Percentiles rank a stretch among this genome's conserved stretches.
Evolutionary conservation across 2,113 vertebrate genomes (phyloP).

Genomic region (Datnioides undecimradiatus): DNA sequence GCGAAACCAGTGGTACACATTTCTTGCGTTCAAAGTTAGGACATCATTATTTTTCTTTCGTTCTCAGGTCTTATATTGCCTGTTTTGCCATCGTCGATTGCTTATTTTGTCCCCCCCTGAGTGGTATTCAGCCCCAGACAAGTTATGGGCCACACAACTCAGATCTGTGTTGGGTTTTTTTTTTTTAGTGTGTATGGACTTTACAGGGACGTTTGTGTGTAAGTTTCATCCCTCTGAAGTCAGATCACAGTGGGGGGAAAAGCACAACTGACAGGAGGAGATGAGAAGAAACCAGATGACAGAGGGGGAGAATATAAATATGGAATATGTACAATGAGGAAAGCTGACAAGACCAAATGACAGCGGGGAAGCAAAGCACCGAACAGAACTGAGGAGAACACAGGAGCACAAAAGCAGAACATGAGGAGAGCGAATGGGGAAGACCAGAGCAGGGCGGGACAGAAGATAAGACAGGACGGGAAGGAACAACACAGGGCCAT

Average conservation of each 20-base stretch:
- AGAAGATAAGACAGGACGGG: background rate
- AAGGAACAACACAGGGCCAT: background rate
- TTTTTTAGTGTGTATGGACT: background rate
- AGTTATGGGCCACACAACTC: constrained; percentile 28
- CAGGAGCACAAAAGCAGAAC: constrained; percentile 12
- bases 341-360: constrained; percentile 35
- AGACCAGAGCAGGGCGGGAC: background rate
- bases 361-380: constrained; percentile 51
- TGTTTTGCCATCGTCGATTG: background rate
- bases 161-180: constrained; percentile 20
- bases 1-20: background rate
- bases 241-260: constrained; percentile 27
- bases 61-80: constrained; percentile 25
- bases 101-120: constrained; percentile 23
- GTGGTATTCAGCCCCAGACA: constrained; percentile 23
- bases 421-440: background rate
- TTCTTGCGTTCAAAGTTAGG: constrained; percentile 40
- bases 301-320: constrained; percentile 38
- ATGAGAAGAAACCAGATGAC: constrained; percentile 50
- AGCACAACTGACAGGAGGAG: constrained; percentile 26
- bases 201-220: constrained; percentile 28
- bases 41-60: constrained; percentile 64
- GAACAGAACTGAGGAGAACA: constrained; percentile 10
- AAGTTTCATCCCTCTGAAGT: constrained; percentile 47
- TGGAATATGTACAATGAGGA: constrained; percentile 53